phyloP scores from a whole-genome alignment of 2,888 invertebrate species.

The Tortricodes alternella region DNA sequence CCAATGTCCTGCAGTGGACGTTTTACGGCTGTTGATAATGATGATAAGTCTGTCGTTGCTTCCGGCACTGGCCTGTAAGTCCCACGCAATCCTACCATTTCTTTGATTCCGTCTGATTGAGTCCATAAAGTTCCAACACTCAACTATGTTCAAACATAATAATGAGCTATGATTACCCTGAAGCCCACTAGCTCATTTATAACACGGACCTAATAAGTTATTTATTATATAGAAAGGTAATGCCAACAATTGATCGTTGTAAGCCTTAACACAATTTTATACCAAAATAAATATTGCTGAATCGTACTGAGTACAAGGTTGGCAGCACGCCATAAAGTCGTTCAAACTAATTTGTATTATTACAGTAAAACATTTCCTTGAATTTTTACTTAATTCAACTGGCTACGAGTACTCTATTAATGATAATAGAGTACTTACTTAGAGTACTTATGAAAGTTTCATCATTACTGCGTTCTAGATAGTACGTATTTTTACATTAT shows the following conservation, averaged over 20 bases:
- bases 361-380: slow-evolving; percentile 12
- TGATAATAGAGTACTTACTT: too few relatives aligned
- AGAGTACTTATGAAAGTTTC: too few relatives aligned
- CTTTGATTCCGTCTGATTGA: too few relatives aligned
- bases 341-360: slow-evolving; percentile 43
- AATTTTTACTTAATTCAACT: neutral
- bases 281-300: slow-evolving; percentile 17
- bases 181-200: neutral
- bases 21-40: too few relatives aligned
- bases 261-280: slow-evolving; percentile 6
- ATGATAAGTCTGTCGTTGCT: too few relatives aligned
- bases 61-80: too few relatives aligned
- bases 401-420: neutral
- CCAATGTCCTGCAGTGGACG: too few relatives aligned
- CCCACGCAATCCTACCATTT: too few relatives aligned
- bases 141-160: neutral
- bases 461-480: slow-evolving; percentile 10
- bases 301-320: slow-evolving; percentile 28
- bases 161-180: neutral
- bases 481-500: neutral
- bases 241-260: neutral
- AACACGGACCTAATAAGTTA: slow-evolving; percentile 11
- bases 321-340: slow-evolving; percentile 48
- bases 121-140: too few relatives aligned
- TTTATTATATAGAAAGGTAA: neutral